These are phyloP conservation scores for Dinomys branickii DNA, from an alignment of 2,113 vertebrate species.

Conservation along the genomic window DNA sequence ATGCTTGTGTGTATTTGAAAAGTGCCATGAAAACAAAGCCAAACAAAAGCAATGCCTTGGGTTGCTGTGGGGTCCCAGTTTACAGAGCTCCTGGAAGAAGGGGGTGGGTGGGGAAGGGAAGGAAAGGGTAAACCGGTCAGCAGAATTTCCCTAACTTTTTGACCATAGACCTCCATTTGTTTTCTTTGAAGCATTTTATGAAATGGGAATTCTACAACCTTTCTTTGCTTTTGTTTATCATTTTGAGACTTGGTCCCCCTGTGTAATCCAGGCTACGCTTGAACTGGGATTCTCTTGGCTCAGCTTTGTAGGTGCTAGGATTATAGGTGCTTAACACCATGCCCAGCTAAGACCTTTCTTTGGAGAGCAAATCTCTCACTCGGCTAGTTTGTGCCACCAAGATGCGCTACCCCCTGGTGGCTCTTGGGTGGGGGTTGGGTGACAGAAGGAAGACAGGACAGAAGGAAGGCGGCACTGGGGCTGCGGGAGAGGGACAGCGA, in stretches of 20 bases:
- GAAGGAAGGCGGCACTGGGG: background rate
- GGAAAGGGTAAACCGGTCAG: background rate
- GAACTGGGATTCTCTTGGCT: background rate
- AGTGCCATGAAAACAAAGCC: background rate
- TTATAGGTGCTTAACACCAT: background rate
- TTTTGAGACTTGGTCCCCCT: background rate
- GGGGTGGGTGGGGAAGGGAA: background rate
- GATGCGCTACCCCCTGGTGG: background rate
- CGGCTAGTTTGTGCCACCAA: too few species aligned
- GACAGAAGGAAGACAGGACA: background rate
- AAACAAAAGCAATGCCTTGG: background rate
- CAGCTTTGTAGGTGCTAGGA: background rate
- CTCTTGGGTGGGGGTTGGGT: background rate
- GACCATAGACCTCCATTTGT: background rate
- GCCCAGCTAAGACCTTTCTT: background rate
- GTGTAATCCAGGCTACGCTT: background rate
- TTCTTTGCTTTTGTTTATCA: background rate
- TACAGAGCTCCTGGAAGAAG: background rate
- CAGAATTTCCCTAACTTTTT: slow-evolving; percentile 46
- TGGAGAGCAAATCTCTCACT: background rate
- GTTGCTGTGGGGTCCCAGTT: background rate
- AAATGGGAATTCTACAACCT: background rate
- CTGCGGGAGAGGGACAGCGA: background rate
- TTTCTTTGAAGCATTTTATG: background rate
- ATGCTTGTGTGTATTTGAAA: background rate